Base-by-base conservation (phyloP, 1,140 invertebrate species). In the Hycleus cichorii region DNA sequence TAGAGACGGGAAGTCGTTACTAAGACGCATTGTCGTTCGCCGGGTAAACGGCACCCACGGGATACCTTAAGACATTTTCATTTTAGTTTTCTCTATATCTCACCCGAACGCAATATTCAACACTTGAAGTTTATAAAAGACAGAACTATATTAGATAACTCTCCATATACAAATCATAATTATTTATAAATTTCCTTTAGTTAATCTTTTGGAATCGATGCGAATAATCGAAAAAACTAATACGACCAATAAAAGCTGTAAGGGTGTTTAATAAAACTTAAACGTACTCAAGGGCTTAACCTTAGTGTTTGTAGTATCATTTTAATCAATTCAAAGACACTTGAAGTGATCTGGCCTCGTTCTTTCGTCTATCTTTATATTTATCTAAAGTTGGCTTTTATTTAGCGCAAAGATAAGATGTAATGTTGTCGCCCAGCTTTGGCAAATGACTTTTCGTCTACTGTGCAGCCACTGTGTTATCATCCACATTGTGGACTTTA, bases 261-360 rank as follows among this genome's bases (percentile, higher is more conserved):
- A 32, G 32, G 32, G 27, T 53, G 58, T 60, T 64, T 66, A 66
- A 63, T 63, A 66, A 66, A 64, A 66, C 39, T 62, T 49, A 52
- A 58, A 50, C 59, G 54, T 62, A 51, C 57, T 59, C 60, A 64
- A 48, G 48, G 63, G 60, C 62, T 70, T 67, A 68, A 68, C 68
- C 68, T 64, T 61, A 58, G 65, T 62, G 63, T 65, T 68, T 61
- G 57, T 57, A 57, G 50, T 58, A 61, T 60, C 62, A 66, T 70
- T 71, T 65, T 71, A 71, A 71, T 71, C 69, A 71, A 71, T 71
- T 71, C 62, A 54, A 51, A 69, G 60, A 68, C 64, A 71, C 69
- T 71, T 64, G 43, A 59, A 62, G 58, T 68, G 66, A 67, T 69
- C 67, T 70, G 59, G 49, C 61, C 39, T 11, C 11, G 11, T 42